Percentiles rank a stretch among this genome's conserved stretches.
These are phyloP conservation scores for Branchipolynoe longqiensis DNA, from an alignment of 2,888 invertebrate genomes.

Conservation along the genomic window DNA sequence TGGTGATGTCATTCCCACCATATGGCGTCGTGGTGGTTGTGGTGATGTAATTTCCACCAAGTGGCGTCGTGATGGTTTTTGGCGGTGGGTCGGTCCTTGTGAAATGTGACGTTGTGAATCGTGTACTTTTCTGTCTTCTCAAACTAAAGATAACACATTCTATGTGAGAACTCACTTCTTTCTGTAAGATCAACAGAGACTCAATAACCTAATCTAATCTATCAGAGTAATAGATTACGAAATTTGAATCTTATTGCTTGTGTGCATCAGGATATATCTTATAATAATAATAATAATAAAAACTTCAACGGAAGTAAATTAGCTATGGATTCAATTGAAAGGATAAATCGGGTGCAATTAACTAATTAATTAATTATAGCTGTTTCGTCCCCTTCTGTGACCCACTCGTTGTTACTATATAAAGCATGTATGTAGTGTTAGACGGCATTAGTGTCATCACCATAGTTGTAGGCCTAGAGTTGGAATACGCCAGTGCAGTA, in stretches of 20 bases:
- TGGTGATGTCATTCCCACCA: no score
- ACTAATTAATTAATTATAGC: not conserved
- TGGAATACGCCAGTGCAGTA: no score
- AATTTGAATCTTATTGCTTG: not conserved
- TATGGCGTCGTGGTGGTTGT: no score
- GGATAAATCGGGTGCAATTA: not conserved
- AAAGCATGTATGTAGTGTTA: constrained; percentile 24
- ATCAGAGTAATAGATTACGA: constrained; percentile 1
- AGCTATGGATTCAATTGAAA: not conserved
- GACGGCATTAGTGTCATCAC: constrained; percentile 28
- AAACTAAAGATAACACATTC: no score
- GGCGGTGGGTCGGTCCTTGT: not conserved
- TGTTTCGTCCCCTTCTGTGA: not conserved
- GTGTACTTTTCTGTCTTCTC: not conserved
- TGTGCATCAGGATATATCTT: not conserved
- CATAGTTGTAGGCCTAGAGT: constrained; percentile 2
- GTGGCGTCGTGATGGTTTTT: not conserved
- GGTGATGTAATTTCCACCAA: no score
- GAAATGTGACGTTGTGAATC: not conserved
- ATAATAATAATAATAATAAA: not conserved
- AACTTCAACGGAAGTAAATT: not conserved
- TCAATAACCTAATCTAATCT: not conserved
- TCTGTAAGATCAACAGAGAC: not conserved
- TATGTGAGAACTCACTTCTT: not conserved
- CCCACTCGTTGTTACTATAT: constrained; percentile 26